Evolutionary conservation across 2,113 vertebrate genomes (phyloP).

Genomic region (Hystrix cristata): DNA sequence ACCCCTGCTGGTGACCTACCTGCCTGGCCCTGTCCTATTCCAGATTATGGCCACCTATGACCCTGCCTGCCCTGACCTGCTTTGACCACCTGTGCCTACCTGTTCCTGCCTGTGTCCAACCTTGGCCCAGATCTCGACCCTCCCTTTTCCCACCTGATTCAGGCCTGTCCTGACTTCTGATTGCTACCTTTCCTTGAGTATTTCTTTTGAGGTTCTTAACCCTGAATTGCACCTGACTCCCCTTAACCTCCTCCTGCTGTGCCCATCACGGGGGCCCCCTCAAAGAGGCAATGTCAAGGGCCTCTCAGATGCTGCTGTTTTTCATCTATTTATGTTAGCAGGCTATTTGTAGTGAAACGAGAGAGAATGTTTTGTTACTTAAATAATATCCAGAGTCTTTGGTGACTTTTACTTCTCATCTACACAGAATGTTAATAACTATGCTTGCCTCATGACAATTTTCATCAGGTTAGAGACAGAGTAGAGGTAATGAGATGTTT

Average conservation of each 20-base stretch:
- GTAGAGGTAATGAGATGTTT: neutral
- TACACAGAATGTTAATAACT: neutral
- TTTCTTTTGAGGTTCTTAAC: slow-evolving; percentile 49
- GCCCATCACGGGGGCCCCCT: neutral
- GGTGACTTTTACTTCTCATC: neutral
- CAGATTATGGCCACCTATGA: slow-evolving; percentile 69
- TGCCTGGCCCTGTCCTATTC: slow-evolving; percentile 60
- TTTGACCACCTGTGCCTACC: slow-evolving; percentile 66
- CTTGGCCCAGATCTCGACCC: slow-evolving; percentile 49
- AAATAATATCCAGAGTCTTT: neutral
- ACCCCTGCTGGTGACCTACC: slow-evolving; percentile 75
- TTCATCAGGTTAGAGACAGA: neutral
- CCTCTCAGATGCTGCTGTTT: neutral
- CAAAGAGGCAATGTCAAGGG: neutral
- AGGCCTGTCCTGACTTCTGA: slow-evolving; percentile 61
- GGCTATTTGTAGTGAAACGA: slow-evolving; percentile 7
- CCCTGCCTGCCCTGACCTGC: slow-evolving; percentile 68
- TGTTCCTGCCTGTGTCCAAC: slow-evolving; percentile 65
- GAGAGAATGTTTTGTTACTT: neutral
- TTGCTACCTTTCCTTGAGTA: slow-evolving; percentile 60
- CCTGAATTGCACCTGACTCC: neutral
- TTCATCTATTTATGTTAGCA: neutral
- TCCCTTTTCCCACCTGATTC: neutral
- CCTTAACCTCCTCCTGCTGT: neutral
- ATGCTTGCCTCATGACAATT: neutral